Conservation (phyloP, 2,113 vertebrate genomes). For the Scophthalmus maximus region DNA sequence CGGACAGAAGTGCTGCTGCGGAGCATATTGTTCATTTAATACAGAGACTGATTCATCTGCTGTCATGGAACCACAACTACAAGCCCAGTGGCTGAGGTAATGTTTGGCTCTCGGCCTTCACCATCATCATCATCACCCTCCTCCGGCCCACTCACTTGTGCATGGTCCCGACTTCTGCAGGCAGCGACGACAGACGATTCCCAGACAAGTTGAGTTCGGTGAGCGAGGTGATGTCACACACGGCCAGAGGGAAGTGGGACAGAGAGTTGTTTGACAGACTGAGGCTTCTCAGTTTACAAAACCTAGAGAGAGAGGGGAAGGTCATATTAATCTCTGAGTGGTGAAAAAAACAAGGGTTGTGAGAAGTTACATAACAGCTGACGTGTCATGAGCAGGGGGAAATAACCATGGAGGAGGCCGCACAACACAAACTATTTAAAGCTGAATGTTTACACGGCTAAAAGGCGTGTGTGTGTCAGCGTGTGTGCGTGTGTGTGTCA, state of each 20-base stretch:
- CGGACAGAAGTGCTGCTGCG: not conserved
- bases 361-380: constrained; percentile 29
- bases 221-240: constrained; percentile 90
- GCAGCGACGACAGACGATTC: constrained; percentile 87
- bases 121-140: not conserved
- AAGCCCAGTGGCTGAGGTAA: too few species aligned
- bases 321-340: constrained; percentile 16
- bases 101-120: too few species aligned
- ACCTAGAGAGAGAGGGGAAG: constrained; percentile 79
- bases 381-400: constrained; percentile 22
- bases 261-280: constrained; percentile 96
- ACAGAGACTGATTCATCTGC: constrained; percentile 45
- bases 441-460: constrained; percentile 33
- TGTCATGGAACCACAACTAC: constrained; percentile 31
- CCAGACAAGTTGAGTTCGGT: constrained; percentile 94
- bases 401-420: constrained; percentile 7
- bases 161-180: constrained; percentile 87
- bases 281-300: constrained; percentile 94
- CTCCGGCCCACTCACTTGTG: constrained; percentile 84
- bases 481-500: not conserved
- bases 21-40: not conserved
- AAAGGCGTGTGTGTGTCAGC: constrained; percentile 5
- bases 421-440: constrained; percentile 36
- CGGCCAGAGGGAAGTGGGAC: constrained; percentile 88
- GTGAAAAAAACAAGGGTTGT: constrained; percentile 16